Base-by-base conservation (phyloP, 1,140 invertebrate genomes). In the Proales similis region DNA sequence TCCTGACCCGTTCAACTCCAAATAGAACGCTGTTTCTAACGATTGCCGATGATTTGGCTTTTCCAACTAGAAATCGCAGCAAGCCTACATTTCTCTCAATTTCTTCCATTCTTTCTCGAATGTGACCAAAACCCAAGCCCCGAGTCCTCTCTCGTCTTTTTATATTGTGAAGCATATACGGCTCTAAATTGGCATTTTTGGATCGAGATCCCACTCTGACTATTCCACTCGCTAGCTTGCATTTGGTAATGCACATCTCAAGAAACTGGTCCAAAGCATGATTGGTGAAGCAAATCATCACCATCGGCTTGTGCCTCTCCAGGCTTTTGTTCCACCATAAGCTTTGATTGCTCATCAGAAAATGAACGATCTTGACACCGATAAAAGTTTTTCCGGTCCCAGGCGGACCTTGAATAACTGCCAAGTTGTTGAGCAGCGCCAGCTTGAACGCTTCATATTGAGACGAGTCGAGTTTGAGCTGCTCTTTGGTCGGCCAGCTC, bases 241-340 rank as follows among this genome's bases (percentile, higher is more conserved):
- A 57, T 19, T 42, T 42, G 45, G 29, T 57, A 11, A 57, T 42
- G 45, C 51, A 57, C 19, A 82, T 84, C 71, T 87, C 82, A n/a
- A 91, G 71, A 76, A 91, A 90, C 70, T 90, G 86, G 77, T 91
- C 88, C 2, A 91, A 70, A 1, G 88, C 87, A 72, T 90, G 86
- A 70, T 90, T 91, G 0, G 86, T 89, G 66, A 83, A 88, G 68
- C 86, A 87, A 19, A 90, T 81, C 9, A 91, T 77, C 2, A 90
- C 71, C 53, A 90, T 83, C 3, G 85, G 83, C n/a, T 33, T 45
- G 32, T 39, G 30, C 5, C 30, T 27, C 3, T 57, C 30, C 32
- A 27, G 45, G 24, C 32, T 49, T 46, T 36, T 9, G 5, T 47
- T 14, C 51, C 36, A 42, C 71, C 72, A 74, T 4, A 68, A 26